Evolutionary conservation across 2,113 vertebrate species (phyloP), one percentile per base, ranked within the genome.

Genomic region (Hippoglossus stenolepis): DNA sequence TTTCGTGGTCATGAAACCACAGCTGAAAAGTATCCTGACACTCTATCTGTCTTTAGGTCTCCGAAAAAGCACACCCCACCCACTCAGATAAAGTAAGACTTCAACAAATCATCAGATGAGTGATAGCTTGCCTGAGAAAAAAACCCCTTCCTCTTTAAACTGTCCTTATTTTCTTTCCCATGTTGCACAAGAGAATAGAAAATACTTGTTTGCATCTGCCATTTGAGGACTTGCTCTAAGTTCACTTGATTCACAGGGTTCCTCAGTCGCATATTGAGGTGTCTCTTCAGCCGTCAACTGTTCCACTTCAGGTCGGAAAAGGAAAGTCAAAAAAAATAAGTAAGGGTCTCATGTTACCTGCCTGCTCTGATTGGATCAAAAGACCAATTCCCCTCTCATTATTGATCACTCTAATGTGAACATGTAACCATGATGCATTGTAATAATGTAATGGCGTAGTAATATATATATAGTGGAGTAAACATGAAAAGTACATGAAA

Each of bases 61-160:
- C 54, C 57, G 14, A 75, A 65, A 65, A 40, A 35, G 31, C 6
- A 31, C 31, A 7, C 5, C 57, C 23, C 17, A 28, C 7, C 18
- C 1, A 0, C 3, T 24, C 3, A 28, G 20, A 43, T 73, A 47
- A 66, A 56, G 35, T 21, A 3, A 77, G 15, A 23, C 1, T 65
- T 10, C 18, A 60, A 18, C 9, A n/a, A 20, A 38, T 78, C 56
- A 49, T 77, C 56, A 57, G 72, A 70, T 77, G 35, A 82, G 63
- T 4, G 38, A 71, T 40, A 70, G 60, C 67, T 65, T 53, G 65
- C 54, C 43, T 65, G 69, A 84, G 63, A 75, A 84, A 58, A 72
- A 49, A 59, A 68, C 74, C 83, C 9, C 9, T 85, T 90, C 89
- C 86, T 85, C 80, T 84, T 85, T 85, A 62, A 60, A 26, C 47